phyloP scores from a whole-genome alignment of 2,888 invertebrate species.

The Plagodis dolabraria region DNA sequence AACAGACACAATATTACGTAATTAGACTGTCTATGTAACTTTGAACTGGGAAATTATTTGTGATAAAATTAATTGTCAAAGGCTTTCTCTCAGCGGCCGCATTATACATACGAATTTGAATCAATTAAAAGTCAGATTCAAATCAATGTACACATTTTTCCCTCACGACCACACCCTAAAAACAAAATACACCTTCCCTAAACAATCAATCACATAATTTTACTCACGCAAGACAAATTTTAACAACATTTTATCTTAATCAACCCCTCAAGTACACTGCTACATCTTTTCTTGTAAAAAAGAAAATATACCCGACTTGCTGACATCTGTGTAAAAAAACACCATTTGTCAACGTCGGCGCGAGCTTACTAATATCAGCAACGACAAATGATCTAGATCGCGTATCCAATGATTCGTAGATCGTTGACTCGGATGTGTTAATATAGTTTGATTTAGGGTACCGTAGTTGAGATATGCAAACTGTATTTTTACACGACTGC shows the following conservation, averaged over 20 bases:
- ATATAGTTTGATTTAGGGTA: constrained; percentile 44
- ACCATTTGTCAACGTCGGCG: constrained; percentile 58
- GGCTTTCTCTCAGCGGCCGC: too few species aligned
- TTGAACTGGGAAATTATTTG: too few species aligned
- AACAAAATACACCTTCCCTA: background rate
- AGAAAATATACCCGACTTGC: constrained; percentile 56
- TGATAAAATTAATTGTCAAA: too few species aligned
- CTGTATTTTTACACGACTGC: constrained; percentile 24
- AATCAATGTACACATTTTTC: too few species aligned
- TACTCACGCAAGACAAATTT: constrained; percentile 24
- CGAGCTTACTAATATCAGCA: constrained; percentile 50
- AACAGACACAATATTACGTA: too few species aligned
- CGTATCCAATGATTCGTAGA: constrained; percentile 61
- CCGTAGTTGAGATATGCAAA: constrained; percentile 16
- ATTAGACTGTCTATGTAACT: too few species aligned
- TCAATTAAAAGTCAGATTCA: too few species aligned
- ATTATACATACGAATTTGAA: too few species aligned
- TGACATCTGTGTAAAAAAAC: constrained; percentile 58
- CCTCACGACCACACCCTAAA: too few species aligned
- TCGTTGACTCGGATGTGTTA: constrained; percentile 48
- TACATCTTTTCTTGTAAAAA: constrained; percentile 33
- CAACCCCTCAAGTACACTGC: constrained; percentile 9
- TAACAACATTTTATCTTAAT: constrained; percentile 36
- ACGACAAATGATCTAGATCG: constrained; percentile 60
- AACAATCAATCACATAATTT: constrained; percentile 14